A percentile compares a stretch with the other conserved stretches of the same genome.
Conservation (phyloP, 2,888 invertebrate species). For the Ditula angustiorana region DNA sequence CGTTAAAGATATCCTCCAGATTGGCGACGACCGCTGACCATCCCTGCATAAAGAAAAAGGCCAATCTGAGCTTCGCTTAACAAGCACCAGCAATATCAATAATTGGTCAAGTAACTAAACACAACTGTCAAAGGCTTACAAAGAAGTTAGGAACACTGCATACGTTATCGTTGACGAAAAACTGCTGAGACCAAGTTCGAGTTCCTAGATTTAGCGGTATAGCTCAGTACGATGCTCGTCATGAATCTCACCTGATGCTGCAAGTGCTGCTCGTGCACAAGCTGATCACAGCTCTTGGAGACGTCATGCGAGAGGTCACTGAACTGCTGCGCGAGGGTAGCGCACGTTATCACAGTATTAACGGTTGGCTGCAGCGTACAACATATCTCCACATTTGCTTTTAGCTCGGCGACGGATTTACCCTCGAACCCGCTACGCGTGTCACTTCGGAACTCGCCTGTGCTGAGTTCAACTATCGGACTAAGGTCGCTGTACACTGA, state of each 20-base stretch:
- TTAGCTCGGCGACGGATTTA: constrained; percentile 73
- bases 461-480: constrained; percentile 77
- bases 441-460: constrained; percentile 75
- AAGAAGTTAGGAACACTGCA: too few species aligned
- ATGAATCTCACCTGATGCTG: constrained; percentile 90
- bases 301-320: constrained; percentile 92
- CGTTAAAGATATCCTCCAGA: constrained; percentile 94
- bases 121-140: background rate
- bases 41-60: constrained; percentile 78
- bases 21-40: constrained; percentile 99
- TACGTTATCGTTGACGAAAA: too few species aligned
- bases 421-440: constrained; percentile 71
- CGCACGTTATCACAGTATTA: constrained; percentile 91
- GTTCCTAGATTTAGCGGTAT: too few species aligned
- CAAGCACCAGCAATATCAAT: background rate
- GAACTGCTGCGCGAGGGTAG: constrained; percentile 93
- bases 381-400: constrained; percentile 89
- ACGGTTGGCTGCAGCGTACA: constrained; percentile 89
- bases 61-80: constrained; percentile 87
- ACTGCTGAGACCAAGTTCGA: too few species aligned
- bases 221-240: background rate
- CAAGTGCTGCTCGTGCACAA: constrained; percentile 97
- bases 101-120: background rate
- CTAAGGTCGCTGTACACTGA: constrained; percentile 74
- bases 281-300: constrained; percentile 90